A percentile compares a stretch with the other conserved stretches of the same genome.
Conservation (phyloP, 2,113 vertebrate genomes). For the Elachura formosa region DNA sequence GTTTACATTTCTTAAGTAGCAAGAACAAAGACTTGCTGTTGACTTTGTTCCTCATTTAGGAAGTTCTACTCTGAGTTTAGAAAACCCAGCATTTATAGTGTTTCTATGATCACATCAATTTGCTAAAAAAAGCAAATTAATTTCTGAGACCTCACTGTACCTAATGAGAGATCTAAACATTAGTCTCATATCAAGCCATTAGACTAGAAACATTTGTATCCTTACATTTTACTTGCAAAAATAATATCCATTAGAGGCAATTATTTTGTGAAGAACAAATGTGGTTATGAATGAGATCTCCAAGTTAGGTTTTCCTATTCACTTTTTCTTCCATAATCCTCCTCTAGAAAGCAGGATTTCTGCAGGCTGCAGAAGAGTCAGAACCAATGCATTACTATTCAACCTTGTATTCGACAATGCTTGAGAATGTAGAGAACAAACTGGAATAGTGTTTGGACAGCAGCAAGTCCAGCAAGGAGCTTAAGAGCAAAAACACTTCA, state of each 20-base stretch:
- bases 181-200: neutral
- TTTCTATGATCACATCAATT: conserved; percentile 5
- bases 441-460: neutral
- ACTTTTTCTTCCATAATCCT: neutral
- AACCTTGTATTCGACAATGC: neutral
- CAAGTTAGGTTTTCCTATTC: neutral
- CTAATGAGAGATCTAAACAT: neutral
- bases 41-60: neutral
- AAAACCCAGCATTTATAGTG: neutral
- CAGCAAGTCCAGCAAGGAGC: neutral
- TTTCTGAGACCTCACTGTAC: neutral
- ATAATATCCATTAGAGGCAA: neutral
- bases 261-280: neutral
- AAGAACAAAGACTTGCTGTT: neutral
- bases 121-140: conserved; percentile 20
- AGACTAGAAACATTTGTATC: neutral
- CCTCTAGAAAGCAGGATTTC: neutral
- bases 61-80: neutral
- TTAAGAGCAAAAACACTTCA: neutral
- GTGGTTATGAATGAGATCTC: neutral
- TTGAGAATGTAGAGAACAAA: neutral
- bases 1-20: neutral
- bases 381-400: neutral
- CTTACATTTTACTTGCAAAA: conserved; percentile 8
- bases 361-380: neutral